A percentile compares a stretch with the other conserved stretches of the same genome.
Evolutionary conservation across 2,888 invertebrate genomes (phyloP).

Genomic region (Clostera curtula): DNA sequence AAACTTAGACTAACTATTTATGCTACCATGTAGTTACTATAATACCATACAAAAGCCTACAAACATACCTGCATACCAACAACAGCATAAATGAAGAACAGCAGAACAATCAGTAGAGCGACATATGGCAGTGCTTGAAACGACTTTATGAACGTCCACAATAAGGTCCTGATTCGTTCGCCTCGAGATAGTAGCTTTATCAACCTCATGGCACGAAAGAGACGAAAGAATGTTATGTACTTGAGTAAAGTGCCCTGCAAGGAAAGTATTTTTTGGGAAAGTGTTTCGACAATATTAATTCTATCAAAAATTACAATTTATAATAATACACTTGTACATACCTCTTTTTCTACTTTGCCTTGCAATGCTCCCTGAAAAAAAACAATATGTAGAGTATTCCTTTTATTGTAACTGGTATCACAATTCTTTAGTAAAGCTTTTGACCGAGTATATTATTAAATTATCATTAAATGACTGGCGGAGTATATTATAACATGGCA

Average conservation of each 20-base stretch:
- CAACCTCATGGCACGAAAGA: slow-evolving; percentile 92
- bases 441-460: too few relatives aligned
- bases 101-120: slow-evolving; percentile 95
- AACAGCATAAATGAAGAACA: slow-evolving; percentile 99
- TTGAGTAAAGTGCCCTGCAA: slow-evolving; percentile 44
- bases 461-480: too few relatives aligned
- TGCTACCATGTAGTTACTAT: too few relatives aligned
- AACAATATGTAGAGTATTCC: too few relatives aligned
- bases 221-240: slow-evolving; percentile 98
- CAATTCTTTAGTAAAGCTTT: too few relatives aligned
- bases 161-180: slow-evolving; percentile 96
- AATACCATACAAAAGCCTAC: too few relatives aligned
- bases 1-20: too few relatives aligned
- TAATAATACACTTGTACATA: slow-evolving; percentile 8
- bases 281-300: too few relatives aligned
- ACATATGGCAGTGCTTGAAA: slow-evolving; percentile 99
- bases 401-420: too few relatives aligned
- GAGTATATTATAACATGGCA: too few relatives aligned
- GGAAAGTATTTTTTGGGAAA: neutral
- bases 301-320: too few relatives aligned
- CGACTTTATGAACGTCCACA: slow-evolving; percentile 99
- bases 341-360: slow-evolving; percentile 13
- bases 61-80: slow-evolving; percentile 97
- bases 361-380: slow-evolving; percentile 17
- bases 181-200: slow-evolving; percentile 97